These are phyloP conservation scores for Herpailurus yagouaroundi DNA, from an alignment of 2,113 vertebrate species.

Conservation along the genomic window DNA sequence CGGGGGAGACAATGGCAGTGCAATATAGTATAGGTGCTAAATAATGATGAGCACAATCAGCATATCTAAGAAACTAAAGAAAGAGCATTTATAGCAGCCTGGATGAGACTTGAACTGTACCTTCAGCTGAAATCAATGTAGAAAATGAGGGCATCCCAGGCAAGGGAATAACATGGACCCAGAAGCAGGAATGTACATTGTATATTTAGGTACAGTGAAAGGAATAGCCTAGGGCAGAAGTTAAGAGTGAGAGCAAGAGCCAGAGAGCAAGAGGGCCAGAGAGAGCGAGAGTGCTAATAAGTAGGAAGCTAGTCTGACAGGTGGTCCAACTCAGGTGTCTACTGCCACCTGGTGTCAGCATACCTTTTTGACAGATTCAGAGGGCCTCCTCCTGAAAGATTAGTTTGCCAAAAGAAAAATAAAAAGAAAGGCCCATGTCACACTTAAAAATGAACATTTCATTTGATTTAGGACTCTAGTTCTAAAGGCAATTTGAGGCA, in stretches of 20 bases:
- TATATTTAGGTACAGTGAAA: not conserved
- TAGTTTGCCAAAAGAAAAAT: not conserved
- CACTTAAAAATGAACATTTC: constrained; percentile 31
- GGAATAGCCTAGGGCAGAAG: not conserved
- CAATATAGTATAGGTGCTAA: not conserved
- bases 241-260: not conserved
- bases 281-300: not conserved
- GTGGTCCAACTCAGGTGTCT: not conserved
- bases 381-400: not conserved
- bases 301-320: not conserved
- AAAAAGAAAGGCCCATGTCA: not conserved
- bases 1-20: not conserved
- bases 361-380: constrained; percentile 41
- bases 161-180: not conserved
- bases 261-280: not conserved
- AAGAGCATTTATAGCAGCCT: not conserved
- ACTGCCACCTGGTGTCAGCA: constrained; percentile 48
- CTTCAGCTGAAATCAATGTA: not conserved
- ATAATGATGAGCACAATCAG: not conserved
- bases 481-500: not conserved
- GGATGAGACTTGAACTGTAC: not conserved
- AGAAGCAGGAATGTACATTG: not conserved
- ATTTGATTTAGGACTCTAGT: constrained; percentile 34
- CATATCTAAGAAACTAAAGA: not conserved
- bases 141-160: not conserved